Percentiles rank a stretch among this genome's conserved stretches.
These are phyloP conservation scores for Agriopis leucophaearia DNA, from an alignment of 2,888 invertebrate species.

Conservation along the genomic window DNA sequence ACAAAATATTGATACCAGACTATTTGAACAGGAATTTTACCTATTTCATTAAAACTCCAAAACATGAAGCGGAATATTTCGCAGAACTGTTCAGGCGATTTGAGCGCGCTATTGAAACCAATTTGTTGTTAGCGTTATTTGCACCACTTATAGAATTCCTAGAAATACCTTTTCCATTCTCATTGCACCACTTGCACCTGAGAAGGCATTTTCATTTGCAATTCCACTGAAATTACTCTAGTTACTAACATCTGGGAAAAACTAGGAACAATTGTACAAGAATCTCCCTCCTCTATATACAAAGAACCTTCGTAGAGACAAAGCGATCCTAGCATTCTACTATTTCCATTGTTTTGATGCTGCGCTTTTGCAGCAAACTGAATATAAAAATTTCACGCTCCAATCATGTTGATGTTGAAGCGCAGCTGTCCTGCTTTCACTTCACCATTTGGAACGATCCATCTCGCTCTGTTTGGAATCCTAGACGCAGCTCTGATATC, in stretches of 20 bases:
- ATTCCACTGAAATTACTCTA: constrained; percentile 19
- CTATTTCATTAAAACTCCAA: constrained; percentile 10
- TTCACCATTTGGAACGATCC: constrained; percentile 34
- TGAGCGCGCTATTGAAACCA: neutral
- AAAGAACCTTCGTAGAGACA: constrained; percentile 22
- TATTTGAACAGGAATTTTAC: neutral
- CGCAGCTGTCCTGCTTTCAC: constrained; percentile 60
- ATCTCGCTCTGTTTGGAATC: constrained; percentile 72
- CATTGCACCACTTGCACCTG: constrained; percentile 20
- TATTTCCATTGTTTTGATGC: constrained; percentile 66
- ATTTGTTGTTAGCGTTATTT: neutral
- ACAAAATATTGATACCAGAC: neutral
- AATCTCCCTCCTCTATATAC: constrained; percentile 6
- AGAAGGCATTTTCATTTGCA: constrained; percentile 21
- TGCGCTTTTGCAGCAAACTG: constrained; percentile 78
- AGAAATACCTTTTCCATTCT: neutral
- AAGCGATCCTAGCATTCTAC: constrained; percentile 29
- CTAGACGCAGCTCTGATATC: constrained; percentile 84
- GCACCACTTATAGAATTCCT: neutral
- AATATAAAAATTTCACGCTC: constrained; percentile 82
- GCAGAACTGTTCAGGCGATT: neutral
- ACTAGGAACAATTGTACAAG: constrained; percentile 14
- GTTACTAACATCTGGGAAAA: constrained; percentile 12
- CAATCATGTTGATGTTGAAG: constrained; percentile 79
- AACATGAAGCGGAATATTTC: constrained; percentile 4